Conservation (phyloP, 1,140 invertebrate genomes). For the Sipha flava region DNA sequence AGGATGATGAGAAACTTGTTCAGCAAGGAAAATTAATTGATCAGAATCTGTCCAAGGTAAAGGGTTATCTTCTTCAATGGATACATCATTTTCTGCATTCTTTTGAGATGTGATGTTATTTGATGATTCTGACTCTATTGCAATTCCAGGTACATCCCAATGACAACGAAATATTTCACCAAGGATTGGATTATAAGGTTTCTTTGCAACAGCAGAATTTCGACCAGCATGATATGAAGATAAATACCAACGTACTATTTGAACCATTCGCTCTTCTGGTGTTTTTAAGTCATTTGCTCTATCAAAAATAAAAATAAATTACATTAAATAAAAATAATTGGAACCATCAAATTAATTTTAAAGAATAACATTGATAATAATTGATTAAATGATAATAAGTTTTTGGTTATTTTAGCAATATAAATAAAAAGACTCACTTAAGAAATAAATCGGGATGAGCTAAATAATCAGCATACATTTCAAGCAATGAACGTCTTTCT, state of each 20-base stretch:
- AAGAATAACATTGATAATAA: too few species aligned
- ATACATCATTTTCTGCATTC: constrained; percentile 33
- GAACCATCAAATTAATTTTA: too few species aligned
- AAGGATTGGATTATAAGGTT: constrained; percentile 94
- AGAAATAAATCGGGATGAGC: constrained; percentile 94
- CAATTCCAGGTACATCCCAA: constrained; percentile 58
- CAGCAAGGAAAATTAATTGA: constrained; percentile 85
- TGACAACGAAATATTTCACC: constrained; percentile 90
- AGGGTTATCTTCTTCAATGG: constrained; percentile 59
- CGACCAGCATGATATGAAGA: constrained; percentile 95
- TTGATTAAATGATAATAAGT: too few species aligned
- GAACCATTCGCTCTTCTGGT: constrained; percentile 83
- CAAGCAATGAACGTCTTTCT: constrained; percentile 86
- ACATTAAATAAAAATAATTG: too few species aligned
- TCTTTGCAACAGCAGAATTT: constrained; percentile 89
- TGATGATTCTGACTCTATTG: constrained; percentile 35
- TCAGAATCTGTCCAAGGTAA: constrained; percentile 70
- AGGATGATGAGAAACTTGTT: constrained; percentile 99
- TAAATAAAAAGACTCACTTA: constrained; percentile 55
- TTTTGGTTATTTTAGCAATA: not conserved
- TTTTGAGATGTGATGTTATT: not conserved
- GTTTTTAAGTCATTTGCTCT: constrained; percentile 75
- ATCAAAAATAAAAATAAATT: too few species aligned
- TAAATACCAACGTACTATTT: constrained; percentile 88
- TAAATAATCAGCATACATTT: constrained; percentile 98